Conservation (phyloP, 2,888 invertebrate genomes). For the Callosobruchus maculatus region DNA sequence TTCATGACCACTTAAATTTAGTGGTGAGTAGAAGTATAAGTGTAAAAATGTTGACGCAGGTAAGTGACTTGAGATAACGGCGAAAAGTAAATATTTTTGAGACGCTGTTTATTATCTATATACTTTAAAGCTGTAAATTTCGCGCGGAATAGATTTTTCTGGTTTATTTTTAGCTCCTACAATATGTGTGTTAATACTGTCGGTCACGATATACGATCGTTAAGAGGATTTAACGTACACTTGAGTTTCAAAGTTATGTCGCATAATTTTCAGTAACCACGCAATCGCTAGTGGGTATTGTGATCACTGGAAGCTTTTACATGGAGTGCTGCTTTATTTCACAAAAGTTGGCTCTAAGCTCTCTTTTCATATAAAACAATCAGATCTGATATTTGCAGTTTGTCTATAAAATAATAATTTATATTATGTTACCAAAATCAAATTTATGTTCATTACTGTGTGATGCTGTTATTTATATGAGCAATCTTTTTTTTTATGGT, state of each 20-base stretch:
- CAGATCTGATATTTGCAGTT: too few relatives aligned
- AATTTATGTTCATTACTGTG: too few relatives aligned
- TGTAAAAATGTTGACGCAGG: background rate
- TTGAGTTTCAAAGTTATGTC: background rate
- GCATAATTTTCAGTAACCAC: background rate
- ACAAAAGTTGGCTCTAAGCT: too few relatives aligned
- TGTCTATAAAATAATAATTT: too few relatives aligned
- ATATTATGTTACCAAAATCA: too few relatives aligned
- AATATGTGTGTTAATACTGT: background rate
- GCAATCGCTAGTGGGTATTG: background rate
- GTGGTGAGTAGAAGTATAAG: background rate
- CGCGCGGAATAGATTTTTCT: background rate
- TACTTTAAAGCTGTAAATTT: background rate
- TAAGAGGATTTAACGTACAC: background rate
- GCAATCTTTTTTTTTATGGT: too few relatives aligned
- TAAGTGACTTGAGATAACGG: background rate
- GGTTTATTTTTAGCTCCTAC: background rate
- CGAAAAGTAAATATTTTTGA: background rate
- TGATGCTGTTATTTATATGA: too few relatives aligned
- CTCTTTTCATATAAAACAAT: too few relatives aligned
- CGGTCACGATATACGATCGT: background rate
- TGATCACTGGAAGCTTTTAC: background rate
- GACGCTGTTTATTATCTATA: background rate
- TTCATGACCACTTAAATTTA: background rate
- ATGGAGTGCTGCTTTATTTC: too few relatives aligned